phyloP scores from a whole-genome alignment of 1,140 invertebrate species.

The Drosophila ironensis region DNA sequence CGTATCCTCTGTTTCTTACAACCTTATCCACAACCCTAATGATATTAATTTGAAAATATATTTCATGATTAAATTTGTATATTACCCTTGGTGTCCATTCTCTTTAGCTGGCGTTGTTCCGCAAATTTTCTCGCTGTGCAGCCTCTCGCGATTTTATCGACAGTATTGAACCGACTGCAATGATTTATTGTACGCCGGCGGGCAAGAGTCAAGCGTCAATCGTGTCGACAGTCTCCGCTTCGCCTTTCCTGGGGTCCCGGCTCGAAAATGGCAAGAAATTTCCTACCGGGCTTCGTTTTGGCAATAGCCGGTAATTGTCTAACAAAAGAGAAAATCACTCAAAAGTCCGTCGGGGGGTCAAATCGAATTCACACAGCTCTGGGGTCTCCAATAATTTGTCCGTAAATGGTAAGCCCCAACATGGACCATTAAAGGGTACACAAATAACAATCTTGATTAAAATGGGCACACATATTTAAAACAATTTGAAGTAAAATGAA shows the following conservation, averaged over 20 bases:
- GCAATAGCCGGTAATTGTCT: slow-evolving; percentile 34
- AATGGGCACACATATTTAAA: too few species aligned
- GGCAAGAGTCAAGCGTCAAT: slow-evolving; percentile 62
- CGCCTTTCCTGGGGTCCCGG: slow-evolving; percentile 37
- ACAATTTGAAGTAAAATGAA: too few species aligned
- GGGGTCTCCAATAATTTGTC: neutral
- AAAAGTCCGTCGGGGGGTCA: slow-evolving; percentile 1
- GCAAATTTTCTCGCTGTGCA: neutral
- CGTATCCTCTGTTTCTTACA: too few species aligned
- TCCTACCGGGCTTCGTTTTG: slow-evolving; percentile 51
- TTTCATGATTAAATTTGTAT: neutral
- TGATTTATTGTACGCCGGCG: slow-evolving; percentile 63
- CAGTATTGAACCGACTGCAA: slow-evolving; percentile 21
- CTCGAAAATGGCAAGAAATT: slow-evolving; percentile 59
- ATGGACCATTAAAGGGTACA: slow-evolving; percentile 2
- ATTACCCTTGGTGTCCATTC: neutral
- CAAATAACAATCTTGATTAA: too few species aligned
- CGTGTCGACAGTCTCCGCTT: slow-evolving; percentile 43
- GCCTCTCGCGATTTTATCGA: slow-evolving; percentile 17
- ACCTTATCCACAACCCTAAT: too few species aligned
- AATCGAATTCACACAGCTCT: slow-evolving; percentile 9
- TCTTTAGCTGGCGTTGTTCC: neutral
- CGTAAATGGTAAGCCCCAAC: neutral
- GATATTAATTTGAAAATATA: too few species aligned
- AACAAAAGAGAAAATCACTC: slow-evolving; percentile 41